Conservation (phyloP, 2,113 vertebrate genomes). For the Morone saxatilis region DNA sequence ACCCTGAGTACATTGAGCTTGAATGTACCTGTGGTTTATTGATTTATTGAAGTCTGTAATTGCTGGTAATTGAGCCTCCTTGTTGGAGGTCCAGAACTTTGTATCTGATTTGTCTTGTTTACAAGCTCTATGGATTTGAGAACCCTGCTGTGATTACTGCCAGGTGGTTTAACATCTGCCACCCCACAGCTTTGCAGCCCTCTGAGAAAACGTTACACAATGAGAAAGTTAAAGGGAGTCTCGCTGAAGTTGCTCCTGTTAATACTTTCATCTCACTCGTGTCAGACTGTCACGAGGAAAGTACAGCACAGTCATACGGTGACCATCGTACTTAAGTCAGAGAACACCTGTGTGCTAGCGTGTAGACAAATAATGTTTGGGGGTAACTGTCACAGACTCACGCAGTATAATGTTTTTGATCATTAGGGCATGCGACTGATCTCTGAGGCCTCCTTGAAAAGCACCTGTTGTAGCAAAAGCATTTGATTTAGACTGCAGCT, state of each 20-base stretch:
- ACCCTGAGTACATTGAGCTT: neutral
- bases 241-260: constrained; percentile 58
- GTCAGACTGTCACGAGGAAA: constrained; percentile 57
- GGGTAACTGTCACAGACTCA: constrained; percentile 20
- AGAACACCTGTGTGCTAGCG: constrained; percentile 72
- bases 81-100: constrained; percentile 22
- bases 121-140: constrained; percentile 10
- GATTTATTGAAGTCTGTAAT: constrained; percentile 12
- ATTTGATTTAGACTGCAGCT: constrained; percentile 31
- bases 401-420: constrained; percentile 57
- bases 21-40: constrained; percentile 6
- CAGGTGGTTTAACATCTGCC: constrained; percentile 80
- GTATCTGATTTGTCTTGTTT: constrained; percentile 26
- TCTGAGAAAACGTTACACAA: constrained; percentile 43
- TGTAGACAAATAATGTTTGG: constrained; percentile 69
- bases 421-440: constrained; percentile 39
- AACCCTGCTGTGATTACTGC: constrained; percentile 60
- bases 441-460: constrained; percentile 30
- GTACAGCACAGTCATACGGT: constrained; percentile 21
- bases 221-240: constrained; percentile 59
- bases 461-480: constrained; percentile 55
- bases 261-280: constrained; percentile 68
- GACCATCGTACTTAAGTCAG: constrained; percentile 58
- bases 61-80: constrained; percentile 1
- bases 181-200: constrained; percentile 29